Evolutionary conservation across 2,888 invertebrate genomes (phyloP).

Genomic region (Baccha elongata): DNA sequence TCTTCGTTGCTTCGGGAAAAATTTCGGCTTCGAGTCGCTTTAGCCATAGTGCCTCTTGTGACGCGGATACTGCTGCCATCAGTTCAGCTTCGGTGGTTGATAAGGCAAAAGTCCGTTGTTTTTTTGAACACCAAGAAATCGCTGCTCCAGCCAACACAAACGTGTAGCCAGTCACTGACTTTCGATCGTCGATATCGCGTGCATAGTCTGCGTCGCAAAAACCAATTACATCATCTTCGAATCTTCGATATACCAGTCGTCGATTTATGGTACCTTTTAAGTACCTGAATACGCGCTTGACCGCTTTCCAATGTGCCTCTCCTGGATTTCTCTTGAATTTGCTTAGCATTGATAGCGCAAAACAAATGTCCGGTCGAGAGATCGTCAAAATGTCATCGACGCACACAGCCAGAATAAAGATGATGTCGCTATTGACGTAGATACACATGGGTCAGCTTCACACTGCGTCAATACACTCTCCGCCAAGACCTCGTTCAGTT

Average conservation of each 20-base stretch:
- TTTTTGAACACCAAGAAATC: conserved; percentile 33
- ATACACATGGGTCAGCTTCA: no score
- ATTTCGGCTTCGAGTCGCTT: no score
- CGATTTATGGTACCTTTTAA: conserved; percentile 33
- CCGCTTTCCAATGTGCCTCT: conserved; percentile 37
- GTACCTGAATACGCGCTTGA: conserved; percentile 53
- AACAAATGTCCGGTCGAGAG: conserved; percentile 33
- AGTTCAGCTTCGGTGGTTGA: conserved; percentile 36
- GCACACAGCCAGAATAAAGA: no score
- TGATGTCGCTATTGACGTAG: no score
- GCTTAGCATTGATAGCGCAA: conserved; percentile 29
- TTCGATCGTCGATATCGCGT: conserved; percentile 19
- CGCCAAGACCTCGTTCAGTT: no score
- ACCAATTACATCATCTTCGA: conserved; percentile 7
- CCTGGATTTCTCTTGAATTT: conserved; percentile 40
- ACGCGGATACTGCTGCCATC: no score
- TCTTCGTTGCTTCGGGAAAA: no score
- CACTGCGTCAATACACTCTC: no score
- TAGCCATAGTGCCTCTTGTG: no score
- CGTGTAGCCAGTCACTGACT: conserved; percentile 39
- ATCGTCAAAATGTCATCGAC: no score
- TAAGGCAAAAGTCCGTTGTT: conserved; percentile 13
- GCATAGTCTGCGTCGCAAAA: conserved; percentile 36
- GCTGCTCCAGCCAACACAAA: conserved; percentile 25
- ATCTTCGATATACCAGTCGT: conserved; percentile 29